Conservation (phyloP, 2,797 vertebrate genomes). For the Xiphophorus birchmanni region DNA sequence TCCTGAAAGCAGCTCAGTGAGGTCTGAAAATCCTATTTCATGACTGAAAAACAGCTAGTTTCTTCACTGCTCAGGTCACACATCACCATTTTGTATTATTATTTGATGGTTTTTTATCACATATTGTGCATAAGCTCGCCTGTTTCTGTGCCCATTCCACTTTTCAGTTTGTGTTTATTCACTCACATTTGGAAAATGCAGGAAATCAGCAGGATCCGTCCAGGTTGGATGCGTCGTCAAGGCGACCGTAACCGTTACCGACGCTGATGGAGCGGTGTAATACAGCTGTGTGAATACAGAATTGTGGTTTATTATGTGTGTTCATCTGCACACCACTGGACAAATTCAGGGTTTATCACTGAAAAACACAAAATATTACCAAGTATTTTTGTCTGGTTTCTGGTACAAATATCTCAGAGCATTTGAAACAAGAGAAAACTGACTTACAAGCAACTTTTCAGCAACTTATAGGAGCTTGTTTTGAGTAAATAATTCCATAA, state of each 20-base stretch:
- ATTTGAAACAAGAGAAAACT: too few relatives aligned
- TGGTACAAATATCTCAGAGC: too few relatives aligned
- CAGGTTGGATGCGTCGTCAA: background rate
- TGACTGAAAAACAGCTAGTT: constrained; percentile 9
- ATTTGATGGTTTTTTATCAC: constrained; percentile 37
- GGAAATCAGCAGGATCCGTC: constrained; percentile 24
- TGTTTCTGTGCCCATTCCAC: constrained; percentile 57
- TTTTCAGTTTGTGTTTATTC: constrained; percentile 45
- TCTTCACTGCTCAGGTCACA: constrained; percentile 41
- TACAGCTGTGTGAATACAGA: constrained; percentile 3
- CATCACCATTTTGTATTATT: constrained; percentile 34
- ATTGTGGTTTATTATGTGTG: background rate
- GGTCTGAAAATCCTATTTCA: background rate
- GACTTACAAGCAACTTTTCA: too few relatives aligned
- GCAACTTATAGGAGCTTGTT: too few relatives aligned
- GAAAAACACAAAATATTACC: too few relatives aligned
- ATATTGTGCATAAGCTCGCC: constrained; percentile 48
- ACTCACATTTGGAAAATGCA: constrained; percentile 22
- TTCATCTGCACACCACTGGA: background rate
- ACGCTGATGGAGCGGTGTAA: constrained; percentile 19
- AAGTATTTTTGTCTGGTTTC: too few relatives aligned
- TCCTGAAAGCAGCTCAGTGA: background rate
- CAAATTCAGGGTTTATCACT: background rate
- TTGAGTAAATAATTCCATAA: too few relatives aligned
- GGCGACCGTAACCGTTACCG: background rate